Base-by-base conservation (phyloP, 30 jellyfish, hydroid and myxozoan genomes). In the Hydractinia echinata region DNA sequence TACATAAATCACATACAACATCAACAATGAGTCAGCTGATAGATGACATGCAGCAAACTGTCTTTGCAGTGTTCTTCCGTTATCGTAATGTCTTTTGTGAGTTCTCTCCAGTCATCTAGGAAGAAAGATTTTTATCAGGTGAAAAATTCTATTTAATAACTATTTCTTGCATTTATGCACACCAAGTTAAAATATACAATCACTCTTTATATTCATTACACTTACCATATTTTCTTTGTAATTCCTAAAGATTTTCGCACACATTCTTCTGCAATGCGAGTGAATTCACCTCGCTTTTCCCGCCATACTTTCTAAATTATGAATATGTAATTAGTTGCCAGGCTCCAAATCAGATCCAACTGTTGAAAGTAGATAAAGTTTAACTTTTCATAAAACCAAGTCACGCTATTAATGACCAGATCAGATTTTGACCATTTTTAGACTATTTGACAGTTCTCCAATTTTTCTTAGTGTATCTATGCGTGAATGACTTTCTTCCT, bases 221-320 rank as follows among this genome's bases (percentile, higher is more conserved):
- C 44, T 30, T 30, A 30, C 44, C 44, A 30, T 30, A 30, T 30
- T 44, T 62, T 80, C 66, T 81, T 16, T 56, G 61, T 9, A 10
- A 86, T 66, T 48, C 97, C 97, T n/a, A 89, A 83, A 5, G 97
- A 89, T 76, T 89, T 85, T 21, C 95, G 79, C 30, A 89, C 97
- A 76, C 95, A 89, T 76, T 83, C 89, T 48, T 78, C 93, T 13
- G 97, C 95, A 6, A 89, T 84, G 61, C 85, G 84, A 55, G 85
- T 85, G 61, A 89, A 89, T 53, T 72, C 52, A 19, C 74, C 86
- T 15, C 97, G 93, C 50, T 85, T 76, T 16, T 89, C 97, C n/a
- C 97, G 88, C 97, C 97, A 89, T 66, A 89, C 85, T 84, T 89
- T 89, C 95, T 89, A 62, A 67, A 51, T 52, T 48, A 82, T 4